Conservation (phyloP, 2,113 vertebrate species). For the Vidua chalybeata region DNA sequence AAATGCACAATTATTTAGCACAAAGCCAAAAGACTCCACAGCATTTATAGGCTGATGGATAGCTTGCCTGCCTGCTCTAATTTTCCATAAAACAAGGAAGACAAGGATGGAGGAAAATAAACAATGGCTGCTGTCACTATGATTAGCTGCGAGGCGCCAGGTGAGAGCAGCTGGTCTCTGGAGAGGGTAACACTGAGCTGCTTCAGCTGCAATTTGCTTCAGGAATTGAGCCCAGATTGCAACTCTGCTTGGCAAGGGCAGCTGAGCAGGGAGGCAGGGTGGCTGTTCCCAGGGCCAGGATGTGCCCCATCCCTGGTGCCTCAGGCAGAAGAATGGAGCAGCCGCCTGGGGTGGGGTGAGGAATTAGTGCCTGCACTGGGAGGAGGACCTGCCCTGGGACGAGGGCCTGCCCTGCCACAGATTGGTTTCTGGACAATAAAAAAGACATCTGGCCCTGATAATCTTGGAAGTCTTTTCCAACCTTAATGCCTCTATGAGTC, state of each 20-base stretch:
- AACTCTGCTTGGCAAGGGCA: not conserved
- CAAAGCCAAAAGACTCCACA: not conserved
- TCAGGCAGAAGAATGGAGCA: not conserved
- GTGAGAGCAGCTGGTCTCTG: not conserved
- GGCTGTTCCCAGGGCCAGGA: not conserved
- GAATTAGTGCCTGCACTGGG: not conserved
- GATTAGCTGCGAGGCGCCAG: constrained; percentile 1
- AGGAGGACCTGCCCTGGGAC: not conserved
- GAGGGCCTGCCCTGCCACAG: not conserved
- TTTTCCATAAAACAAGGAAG: constrained; percentile 53
- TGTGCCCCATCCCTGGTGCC: not conserved
- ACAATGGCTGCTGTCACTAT: constrained; percentile 30
- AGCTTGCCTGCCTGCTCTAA: constrained; percentile 39
- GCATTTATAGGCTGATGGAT: constrained; percentile 44
- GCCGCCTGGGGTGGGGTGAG: accelerated
- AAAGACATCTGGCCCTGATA: not conserved
- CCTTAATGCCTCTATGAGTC: not conserved
- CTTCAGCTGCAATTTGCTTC: not conserved
- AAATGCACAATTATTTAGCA: constrained; percentile 63
- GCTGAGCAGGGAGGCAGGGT: not conserved
- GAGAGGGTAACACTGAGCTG: not conserved
- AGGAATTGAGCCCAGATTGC: not conserved
- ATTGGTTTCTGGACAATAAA: not conserved
- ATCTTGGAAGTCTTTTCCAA: not conserved
- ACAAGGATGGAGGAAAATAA: constrained; percentile 33